These are phyloP conservation scores for Paramisgurnus dabryanus DNA, from an alignment of 2,113 vertebrate genomes.

Conservation along the genomic window DNA sequence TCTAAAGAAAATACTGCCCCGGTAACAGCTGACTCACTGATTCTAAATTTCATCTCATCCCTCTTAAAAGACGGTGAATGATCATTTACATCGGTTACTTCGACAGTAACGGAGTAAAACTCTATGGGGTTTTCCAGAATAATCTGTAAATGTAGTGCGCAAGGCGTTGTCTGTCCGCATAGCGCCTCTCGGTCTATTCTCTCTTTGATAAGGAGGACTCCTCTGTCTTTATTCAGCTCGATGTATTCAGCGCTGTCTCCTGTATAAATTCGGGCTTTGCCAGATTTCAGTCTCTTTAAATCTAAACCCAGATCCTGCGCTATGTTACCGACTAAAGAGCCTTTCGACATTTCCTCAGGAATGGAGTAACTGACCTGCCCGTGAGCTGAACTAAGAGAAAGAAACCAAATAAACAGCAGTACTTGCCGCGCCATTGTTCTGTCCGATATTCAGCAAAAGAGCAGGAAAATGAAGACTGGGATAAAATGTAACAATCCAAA, in stretches of 20 bases:
- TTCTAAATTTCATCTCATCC: slow-evolving; percentile 74
- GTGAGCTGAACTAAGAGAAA: slow-evolving; percentile 39
- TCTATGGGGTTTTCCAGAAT: slow-evolving; percentile 80
- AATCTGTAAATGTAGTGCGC: slow-evolving; percentile 77
- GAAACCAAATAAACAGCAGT: slow-evolving; percentile 48
- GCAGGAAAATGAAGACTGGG: neutral
- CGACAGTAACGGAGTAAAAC: slow-evolving; percentile 75
- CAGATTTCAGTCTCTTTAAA: slow-evolving; percentile 53
- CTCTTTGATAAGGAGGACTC: slow-evolving; percentile 53
- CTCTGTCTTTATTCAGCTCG: slow-evolving; percentile 55
- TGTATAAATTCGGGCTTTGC: slow-evolving; percentile 54
- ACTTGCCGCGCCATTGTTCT: slow-evolving; percentile 55
- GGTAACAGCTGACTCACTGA: slow-evolving; percentile 71
- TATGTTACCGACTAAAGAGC: slow-evolving; percentile 58
- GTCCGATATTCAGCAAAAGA: slow-evolving; percentile 7
- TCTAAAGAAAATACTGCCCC: slow-evolving; percentile 75
- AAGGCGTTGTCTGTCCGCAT: slow-evolving; percentile 66
- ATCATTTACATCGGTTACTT: slow-evolving; percentile 77
- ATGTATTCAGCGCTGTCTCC: slow-evolving; percentile 53
- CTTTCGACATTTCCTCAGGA: slow-evolving; percentile 60
- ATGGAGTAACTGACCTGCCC: slow-evolving; percentile 63
- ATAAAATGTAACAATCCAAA: neutral
- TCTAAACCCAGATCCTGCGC: slow-evolving; percentile 60
- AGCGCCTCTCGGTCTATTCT: slow-evolving; percentile 58
- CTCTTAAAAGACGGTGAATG: slow-evolving; percentile 68